These are phyloP conservation scores for Leucania comma DNA, from an alignment of 2,888 invertebrate species.

Conservation along the genomic window DNA sequence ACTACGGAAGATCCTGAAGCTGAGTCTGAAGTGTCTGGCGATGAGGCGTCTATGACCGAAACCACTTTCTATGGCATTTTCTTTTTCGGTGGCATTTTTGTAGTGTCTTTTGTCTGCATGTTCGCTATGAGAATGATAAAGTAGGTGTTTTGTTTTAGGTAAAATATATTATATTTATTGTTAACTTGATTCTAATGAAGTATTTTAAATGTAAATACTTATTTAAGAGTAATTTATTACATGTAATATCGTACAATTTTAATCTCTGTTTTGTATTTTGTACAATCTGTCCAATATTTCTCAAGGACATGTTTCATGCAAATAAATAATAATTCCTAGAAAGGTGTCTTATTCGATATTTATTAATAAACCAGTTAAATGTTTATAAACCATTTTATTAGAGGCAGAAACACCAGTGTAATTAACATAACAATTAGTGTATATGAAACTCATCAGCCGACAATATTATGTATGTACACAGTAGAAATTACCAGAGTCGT, in stretches of 20 bases:
- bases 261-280: constrained; percentile 15
- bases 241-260: background rate
- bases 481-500: constrained; percentile 60
- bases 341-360: background rate
- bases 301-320: constrained; percentile 4
- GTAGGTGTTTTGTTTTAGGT: constrained; percentile 16
- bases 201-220: constrained; percentile 48
- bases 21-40: constrained; percentile 28
- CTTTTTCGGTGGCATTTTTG: constrained; percentile 77
- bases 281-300: constrained; percentile 17
- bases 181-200: constrained; percentile 10
- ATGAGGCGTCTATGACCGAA: constrained; percentile 50
- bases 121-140: constrained; percentile 77
- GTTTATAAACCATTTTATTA: constrained; percentile 84
- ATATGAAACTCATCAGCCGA: constrained; percentile 69
- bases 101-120: constrained; percentile 76
- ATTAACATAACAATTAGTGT: constrained; percentile 78
- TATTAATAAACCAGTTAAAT: constrained; percentile 20
- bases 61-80: constrained; percentile 80
- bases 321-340: constrained; percentile 36
- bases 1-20: constrained; percentile 51
- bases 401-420: constrained; percentile 83
- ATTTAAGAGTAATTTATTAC: constrained; percentile 2
- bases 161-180: background rate
- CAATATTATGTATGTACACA: constrained; percentile 69